phyloP scores from a whole-genome alignment of 2,113 vertebrate species.

The Sterna hirundo region DNA sequence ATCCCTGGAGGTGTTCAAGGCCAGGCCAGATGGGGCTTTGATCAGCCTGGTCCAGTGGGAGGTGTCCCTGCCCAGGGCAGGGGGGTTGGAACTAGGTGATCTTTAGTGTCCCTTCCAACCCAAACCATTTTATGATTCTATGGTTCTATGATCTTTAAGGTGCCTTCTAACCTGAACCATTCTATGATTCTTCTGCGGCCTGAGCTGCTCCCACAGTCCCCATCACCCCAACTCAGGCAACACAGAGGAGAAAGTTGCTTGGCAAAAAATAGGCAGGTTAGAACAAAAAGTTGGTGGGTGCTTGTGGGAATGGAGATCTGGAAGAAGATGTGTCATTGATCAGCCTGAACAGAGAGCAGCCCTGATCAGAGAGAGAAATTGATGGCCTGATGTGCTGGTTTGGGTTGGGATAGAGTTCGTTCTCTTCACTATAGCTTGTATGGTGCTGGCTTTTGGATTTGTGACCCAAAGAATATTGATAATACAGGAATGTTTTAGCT shows the following conservation, averaged over 20 bases:
- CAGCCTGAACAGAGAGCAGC: not conserved
- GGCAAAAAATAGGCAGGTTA: not conserved
- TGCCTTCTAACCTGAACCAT: too few species aligned
- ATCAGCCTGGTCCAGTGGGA: too few species aligned
- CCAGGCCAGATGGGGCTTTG: too few species aligned
- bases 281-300: not conserved
- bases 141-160: too few species aligned
- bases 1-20: too few species aligned
- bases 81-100: too few species aligned
- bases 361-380: not conserved
- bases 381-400: not conserved
- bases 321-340: not conserved
- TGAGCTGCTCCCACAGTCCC: not conserved
- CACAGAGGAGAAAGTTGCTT: not conserved
- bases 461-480: not conserved
- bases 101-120: too few species aligned
- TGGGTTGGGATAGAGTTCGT: not conserved
- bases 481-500: not conserved
- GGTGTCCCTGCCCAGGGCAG: too few species aligned
- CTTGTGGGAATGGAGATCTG: not conserved
- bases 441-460: not conserved
- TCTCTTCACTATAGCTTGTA: not conserved
- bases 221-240: not conserved
- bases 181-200: not conserved
- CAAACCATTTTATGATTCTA: too few species aligned